Evolutionary conservation across 1,140 invertebrate species (phyloP), one percentile per base, ranked within the genome.

Genomic region (Anthonomus grandis): DNA sequence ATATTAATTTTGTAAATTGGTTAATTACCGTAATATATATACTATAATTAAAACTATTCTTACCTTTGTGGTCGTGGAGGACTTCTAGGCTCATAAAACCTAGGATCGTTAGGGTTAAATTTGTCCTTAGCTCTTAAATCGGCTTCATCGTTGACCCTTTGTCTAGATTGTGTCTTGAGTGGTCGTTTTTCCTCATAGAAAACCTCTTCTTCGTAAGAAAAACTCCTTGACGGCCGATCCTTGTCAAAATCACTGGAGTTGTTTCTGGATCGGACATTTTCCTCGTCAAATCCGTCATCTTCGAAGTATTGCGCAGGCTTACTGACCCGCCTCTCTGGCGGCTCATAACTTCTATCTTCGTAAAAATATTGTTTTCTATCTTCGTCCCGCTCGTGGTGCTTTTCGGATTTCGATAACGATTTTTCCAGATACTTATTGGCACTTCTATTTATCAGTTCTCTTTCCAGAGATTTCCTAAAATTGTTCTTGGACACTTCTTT

Each of bases 221-320:
- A 62, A 19, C 36, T 51, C 12, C 55, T 12, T 15, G 59, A 44
- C 1, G 60, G 38, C 2, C 50, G 41, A n/a, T 62, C 51, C 23
- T 52, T 57, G 10, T 62, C 56, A 22, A 56, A 57, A 15, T 60
- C 54, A 17, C 53, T 51, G 6, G 57, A 60, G 18, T 44, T 52
- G 42, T 60, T 62, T 48, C 57, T 53, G 22, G 63, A 65, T 23
- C 63, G 62, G 48, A 23, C 44, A 55, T 34, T 59, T 51, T 62
- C 66, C 47, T 69, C 69, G 38, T 70, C 68, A 42, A 69, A 69
- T n/a, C 66, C 69, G 37, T 68, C 66, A 53, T 69, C 68, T 8
- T 69, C 63, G 21, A 64, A 64, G 37, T 69, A 67, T 27, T 64
- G 65, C 3, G 44, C 25, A 9, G 58, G 41, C n/a, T n/a, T 52